Percentiles rank a stretch among this genome's conserved stretches.
phyloP scores from a whole-genome alignment of 2,113 vertebrate species.

The Megaleporinus macrocephalus region DNA sequence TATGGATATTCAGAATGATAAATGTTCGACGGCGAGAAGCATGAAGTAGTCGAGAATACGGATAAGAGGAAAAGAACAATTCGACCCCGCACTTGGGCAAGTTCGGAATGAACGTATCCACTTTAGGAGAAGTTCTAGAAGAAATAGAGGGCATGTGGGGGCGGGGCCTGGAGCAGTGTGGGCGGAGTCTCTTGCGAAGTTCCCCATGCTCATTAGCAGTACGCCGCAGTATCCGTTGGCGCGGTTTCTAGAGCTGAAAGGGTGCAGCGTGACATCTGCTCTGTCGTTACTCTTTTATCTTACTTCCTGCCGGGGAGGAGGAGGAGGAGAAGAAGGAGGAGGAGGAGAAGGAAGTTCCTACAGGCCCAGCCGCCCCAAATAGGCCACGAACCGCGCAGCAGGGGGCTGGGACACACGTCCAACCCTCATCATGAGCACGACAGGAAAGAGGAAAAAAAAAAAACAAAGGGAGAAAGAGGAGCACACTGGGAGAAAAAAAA shows the following conservation, averaged over 20 bases:
- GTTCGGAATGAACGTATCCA: background rate
- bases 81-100: background rate
- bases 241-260: slow-evolving; percentile 26
- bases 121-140: background rate
- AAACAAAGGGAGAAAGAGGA: slow-evolving; percentile 45
- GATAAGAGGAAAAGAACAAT: background rate
- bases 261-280: slow-evolving; percentile 10
- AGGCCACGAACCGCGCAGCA: slow-evolving; percentile 1
- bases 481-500: slow-evolving; percentile 48
- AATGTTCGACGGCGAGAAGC: slow-evolving; percentile 40
- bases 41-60: background rate
- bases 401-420: slow-evolving; percentile 11
- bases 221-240: background rate
- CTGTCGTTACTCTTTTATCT: slow-evolving; percentile 19
- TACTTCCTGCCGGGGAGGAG: slow-evolving; percentile 9
- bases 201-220: slow-evolving; percentile 17
- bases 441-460: slow-evolving; percentile 41
- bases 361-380: background rate
- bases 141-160: background rate
- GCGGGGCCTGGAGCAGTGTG: background rate
- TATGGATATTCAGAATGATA: slow-evolving; percentile 61
- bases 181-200: slow-evolving; percentile 4
- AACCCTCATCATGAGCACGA: slow-evolving; percentile 10
- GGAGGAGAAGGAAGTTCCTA: slow-evolving; percentile 1
- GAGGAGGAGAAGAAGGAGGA: background rate